Evolutionary conservation across 1,140 invertebrate species (phyloP).

Genomic region (Bombus huntii): DNA sequence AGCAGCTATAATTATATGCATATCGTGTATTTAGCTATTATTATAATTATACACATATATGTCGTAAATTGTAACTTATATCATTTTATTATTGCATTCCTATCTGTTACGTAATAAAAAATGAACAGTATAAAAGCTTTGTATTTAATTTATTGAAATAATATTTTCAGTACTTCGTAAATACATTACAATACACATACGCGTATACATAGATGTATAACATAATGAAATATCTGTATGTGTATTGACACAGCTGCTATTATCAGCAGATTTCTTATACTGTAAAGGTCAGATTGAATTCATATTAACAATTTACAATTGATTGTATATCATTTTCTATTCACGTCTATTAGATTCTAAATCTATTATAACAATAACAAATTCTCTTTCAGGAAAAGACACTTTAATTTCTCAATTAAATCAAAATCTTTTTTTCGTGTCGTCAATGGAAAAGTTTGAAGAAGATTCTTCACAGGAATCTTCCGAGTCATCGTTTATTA

Average conservation of each 20-base stretch:
- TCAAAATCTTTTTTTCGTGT: neutral
- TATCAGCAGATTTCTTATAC: neutral
- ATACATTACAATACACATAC: no score
- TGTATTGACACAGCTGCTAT: neutral
- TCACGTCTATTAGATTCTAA: neutral
- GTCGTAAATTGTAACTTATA: conserved; percentile 6
- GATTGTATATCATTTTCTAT: neutral
- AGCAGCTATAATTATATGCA: conserved; percentile 8
- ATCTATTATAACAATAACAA: no score
- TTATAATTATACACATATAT: conserved; percentile 4
- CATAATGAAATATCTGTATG: neutral
- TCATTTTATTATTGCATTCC: neutral
- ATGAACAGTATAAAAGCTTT: conserved; percentile 15
- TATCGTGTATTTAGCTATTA: conserved; percentile 9
- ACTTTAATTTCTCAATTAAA: neutral
- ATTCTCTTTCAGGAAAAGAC: neutral
- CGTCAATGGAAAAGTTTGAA: neutral
- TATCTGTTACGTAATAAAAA: conserved; percentile 12
- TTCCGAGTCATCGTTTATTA: neutral
- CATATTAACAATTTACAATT: neutral
- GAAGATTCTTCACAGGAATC: neutral
- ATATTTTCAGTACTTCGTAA: no score
- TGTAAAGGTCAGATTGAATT: neutral
- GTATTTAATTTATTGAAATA: neutral
- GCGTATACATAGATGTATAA: neutral